Evolutionary conservation across 2,888 invertebrate species (phyloP).

Genomic region (Carabus problematicus): DNA sequence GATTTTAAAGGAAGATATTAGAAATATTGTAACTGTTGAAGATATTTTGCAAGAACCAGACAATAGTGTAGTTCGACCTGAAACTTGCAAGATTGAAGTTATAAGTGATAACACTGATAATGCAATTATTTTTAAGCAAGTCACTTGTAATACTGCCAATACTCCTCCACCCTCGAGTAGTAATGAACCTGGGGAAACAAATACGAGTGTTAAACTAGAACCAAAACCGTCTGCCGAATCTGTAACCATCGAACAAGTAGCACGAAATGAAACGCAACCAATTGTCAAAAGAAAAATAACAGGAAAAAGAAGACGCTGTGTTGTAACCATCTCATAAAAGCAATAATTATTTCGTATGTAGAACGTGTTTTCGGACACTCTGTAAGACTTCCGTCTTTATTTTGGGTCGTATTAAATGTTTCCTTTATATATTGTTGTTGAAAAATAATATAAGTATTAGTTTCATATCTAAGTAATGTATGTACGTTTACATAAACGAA

Average conservation of each 20-base stretch:
- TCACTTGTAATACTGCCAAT: neutral
- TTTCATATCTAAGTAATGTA: conserved; percentile 13
- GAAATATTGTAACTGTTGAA: conserved; percentile 1
- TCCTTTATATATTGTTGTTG: neutral
- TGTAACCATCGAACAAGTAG: neutral
- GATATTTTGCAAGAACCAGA: conserved; percentile 8
- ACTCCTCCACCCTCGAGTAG: neutral
- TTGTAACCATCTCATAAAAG: conserved; percentile 24
- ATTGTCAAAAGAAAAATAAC: conserved; percentile 1
- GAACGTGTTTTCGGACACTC: conserved; percentile 2
- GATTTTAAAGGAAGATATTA: conserved; percentile 10
- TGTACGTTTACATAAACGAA: conserved; percentile 17
- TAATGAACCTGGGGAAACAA: neutral
- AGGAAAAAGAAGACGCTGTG: conserved; percentile 30
- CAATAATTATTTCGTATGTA: conserved; percentile 15
- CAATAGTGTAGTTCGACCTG: neutral
- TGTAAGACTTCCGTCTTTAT: conserved; percentile 7
- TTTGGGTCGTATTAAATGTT: neutral
- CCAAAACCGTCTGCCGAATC: neutral
- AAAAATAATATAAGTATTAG: neutral
- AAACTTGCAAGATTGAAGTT: too few relatives aligned
- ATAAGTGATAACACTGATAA: too few relatives aligned
- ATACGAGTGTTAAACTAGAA: neutral
- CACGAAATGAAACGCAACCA: neutral
- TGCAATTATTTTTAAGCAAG: neutral